Conservation (phyloP, 2,113 vertebrate species). For the Xenotilapia longispinis region DNA sequence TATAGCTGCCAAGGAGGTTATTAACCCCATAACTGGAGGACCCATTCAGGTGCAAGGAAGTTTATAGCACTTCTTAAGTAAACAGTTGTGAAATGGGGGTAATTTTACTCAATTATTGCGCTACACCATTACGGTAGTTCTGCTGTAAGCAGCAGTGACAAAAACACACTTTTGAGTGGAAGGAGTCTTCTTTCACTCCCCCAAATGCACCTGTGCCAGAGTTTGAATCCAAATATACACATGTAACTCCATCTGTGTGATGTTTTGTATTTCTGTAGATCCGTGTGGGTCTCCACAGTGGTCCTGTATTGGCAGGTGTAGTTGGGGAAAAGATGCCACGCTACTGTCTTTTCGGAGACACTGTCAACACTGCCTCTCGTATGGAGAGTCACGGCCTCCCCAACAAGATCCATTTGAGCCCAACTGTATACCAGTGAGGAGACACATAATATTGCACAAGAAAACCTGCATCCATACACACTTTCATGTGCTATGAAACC, state of each 20-base stretch:
- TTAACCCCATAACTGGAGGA: conserved; percentile 66
- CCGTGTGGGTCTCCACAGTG: conserved; percentile 17
- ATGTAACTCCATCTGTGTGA: neutral
- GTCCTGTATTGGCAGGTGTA: conserved; percentile 84
- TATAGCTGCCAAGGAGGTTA: neutral
- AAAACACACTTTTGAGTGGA: neutral
- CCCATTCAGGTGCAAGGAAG: conserved; percentile 64
- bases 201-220: neutral
- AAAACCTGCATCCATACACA: neutral
- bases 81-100: neutral
- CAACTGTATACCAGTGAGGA: neutral
- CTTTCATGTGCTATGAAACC: neutral
- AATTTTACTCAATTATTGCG: neutral
- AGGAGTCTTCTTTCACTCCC: neutral
- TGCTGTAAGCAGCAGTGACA: neutral
- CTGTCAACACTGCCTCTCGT: conserved; percentile 85
- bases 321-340: conserved; percentile 92
- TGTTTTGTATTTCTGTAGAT: neutral
- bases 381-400: conserved; percentile 72
- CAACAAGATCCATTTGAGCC: neutral
- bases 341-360: conserved; percentile 89
- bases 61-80: neutral
- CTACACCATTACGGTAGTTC: neutral
- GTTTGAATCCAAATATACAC: neutral
- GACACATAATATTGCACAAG: neutral